These are phyloP conservation scores for Coracopsis vasa DNA, from an alignment of 2,113 vertebrate species.

Conservation along the genomic window DNA sequence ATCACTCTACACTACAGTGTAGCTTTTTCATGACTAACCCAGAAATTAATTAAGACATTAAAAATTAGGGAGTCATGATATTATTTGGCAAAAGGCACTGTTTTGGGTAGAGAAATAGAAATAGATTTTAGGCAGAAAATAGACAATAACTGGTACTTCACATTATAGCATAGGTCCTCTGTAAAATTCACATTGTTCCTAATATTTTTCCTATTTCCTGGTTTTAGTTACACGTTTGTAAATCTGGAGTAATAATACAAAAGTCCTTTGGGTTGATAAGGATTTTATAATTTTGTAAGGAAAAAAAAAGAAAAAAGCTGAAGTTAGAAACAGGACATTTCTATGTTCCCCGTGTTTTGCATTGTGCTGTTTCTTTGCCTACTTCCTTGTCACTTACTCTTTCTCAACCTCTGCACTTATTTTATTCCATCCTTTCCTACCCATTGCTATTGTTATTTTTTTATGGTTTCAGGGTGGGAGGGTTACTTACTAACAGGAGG, in stretches of 20 bases:
- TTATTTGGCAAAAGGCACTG: neutral
- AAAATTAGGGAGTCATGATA: neutral
- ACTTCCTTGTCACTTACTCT: neutral
- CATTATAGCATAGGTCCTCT: neutral
- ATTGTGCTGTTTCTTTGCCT: neutral
- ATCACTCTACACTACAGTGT: neutral
- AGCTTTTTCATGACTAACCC: neutral
- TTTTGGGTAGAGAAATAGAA: neutral
- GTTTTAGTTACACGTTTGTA: neutral
- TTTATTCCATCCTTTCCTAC: neutral
- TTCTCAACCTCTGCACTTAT: neutral
- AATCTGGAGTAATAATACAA: neutral
- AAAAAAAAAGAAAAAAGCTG: neutral
- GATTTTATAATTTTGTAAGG: neutral
- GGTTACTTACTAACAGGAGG: too few species aligned
- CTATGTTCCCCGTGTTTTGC: neutral
- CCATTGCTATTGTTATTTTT: constrained; percentile 2
- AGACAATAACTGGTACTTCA: neutral
- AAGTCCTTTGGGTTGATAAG: neutral
- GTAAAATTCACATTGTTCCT: neutral
- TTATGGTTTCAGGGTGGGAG: constrained; percentile 7
- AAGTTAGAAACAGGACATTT: neutral
- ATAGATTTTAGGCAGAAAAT: neutral
- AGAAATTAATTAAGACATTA: neutral
- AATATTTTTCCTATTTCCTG: neutral